Conservation (phyloP, 2,797 vertebrate species). For the Ispidina lecontei region DNA sequence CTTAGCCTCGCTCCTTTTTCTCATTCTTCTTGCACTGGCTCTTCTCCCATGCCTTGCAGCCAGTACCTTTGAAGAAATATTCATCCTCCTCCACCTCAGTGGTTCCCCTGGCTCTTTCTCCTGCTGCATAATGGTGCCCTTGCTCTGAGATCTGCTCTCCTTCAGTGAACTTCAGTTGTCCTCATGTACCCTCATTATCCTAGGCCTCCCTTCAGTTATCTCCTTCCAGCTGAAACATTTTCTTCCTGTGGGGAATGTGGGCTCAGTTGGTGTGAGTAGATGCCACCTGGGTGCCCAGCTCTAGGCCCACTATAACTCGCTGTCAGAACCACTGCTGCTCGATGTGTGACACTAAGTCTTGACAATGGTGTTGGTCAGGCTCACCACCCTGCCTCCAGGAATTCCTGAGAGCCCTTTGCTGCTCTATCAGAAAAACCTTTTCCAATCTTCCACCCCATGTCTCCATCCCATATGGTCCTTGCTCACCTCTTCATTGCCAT, state of each 20-base stretch:
- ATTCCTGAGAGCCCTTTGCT: background rate
- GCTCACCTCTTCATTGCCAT: background rate
- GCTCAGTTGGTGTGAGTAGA: background rate
- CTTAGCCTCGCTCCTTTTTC: background rate
- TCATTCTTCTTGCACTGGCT: background rate
- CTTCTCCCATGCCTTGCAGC: conserved; percentile 52
- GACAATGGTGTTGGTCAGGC: background rate
- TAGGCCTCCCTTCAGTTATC: background rate
- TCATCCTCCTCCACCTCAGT: background rate
- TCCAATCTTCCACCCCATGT: background rate
- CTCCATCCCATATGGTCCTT: fast-evolving
- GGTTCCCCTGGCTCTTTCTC: background rate
- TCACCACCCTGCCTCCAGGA: background rate
- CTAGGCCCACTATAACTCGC: background rate
- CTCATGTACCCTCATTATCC: background rate
- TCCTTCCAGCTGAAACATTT: background rate
- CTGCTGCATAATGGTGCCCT: background rate
- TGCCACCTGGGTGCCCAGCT: background rate
- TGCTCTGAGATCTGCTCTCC: background rate
- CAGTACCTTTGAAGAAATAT: conserved; percentile 48
- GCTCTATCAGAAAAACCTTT: background rate
- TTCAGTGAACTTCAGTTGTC: conserved; percentile 39
- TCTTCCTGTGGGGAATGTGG: fast-evolving
- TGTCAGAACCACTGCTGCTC: background rate
- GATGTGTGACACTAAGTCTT: background rate